These are phyloP conservation scores for Stenodema calcarata DNA, from an alignment of 2,888 invertebrate genomes.

Conservation along the genomic window DNA sequence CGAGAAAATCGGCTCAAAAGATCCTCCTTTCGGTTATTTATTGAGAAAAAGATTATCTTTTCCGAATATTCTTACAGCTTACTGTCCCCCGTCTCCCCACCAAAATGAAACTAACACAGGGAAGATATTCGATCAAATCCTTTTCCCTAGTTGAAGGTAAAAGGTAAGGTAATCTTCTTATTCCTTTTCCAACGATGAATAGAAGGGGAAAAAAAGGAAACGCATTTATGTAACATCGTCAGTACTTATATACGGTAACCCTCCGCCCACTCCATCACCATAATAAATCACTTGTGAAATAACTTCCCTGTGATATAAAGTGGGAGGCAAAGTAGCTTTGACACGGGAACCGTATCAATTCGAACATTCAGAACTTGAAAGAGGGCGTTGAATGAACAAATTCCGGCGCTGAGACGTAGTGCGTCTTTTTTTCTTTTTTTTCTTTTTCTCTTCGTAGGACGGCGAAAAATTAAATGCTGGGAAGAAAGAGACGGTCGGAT, in stretches of 20 bases:
- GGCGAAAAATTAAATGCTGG: slow-evolving; percentile 12
- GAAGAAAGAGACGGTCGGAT: neutral
- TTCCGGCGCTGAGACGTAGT: neutral
- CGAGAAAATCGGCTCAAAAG: neutral
- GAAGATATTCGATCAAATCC: neutral
- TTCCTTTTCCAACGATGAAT: neutral
- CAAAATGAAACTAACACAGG: neutral
- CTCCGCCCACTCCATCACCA: no score
- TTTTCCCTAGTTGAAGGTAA: neutral
- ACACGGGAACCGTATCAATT: neutral
- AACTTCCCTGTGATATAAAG: neutral
- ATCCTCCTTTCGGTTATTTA: neutral
- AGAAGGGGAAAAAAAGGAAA: neutral
- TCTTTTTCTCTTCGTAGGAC: neutral
- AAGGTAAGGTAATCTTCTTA: neutral
- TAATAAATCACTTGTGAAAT: neutral
- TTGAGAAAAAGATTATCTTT: neutral
- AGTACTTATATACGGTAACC: neutral
- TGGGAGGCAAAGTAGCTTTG: neutral
- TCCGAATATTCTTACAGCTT: neutral
- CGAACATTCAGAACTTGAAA: neutral
- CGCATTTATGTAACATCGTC: neutral
- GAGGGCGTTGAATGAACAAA: neutral
- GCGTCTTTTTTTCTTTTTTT: neutral
- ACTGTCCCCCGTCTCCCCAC: neutral